Conservation (phyloP, 2,888 invertebrate genomes). For the Pristionchus maxplancki region DNA sequence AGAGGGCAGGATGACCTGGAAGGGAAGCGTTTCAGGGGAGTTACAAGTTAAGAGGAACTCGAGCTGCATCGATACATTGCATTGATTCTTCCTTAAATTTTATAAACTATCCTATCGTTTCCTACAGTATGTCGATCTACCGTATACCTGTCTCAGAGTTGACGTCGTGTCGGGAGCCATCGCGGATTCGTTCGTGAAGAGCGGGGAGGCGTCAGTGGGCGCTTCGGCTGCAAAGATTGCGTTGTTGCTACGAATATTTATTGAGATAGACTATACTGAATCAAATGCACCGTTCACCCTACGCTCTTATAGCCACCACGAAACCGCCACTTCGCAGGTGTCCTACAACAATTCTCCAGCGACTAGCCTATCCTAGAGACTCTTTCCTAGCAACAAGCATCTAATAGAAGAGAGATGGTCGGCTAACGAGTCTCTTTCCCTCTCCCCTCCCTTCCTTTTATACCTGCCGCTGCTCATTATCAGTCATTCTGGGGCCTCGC, state of each 20-base stretch:
- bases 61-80: too few species aligned
- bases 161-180: constrained; percentile 48
- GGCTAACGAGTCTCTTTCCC: neutral
- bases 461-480: constrained; percentile 35
- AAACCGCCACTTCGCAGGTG: neutral
- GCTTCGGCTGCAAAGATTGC: constrained; percentile 20
- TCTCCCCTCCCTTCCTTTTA: constrained; percentile 14
- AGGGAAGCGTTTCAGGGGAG: neutral
- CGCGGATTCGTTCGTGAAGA: neutral
- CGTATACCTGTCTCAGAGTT: constrained; percentile 19
- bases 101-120: too few species aligned
- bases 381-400: neutral
- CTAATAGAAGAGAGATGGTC: neutral
- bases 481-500: constrained; percentile 39
- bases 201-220: neutral
- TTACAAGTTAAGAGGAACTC: neutral
- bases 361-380: neutral
- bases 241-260: neutral
- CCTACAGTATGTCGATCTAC: neutral
- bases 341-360: neutral
- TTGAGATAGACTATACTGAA: too few species aligned
- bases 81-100: too few species aligned
- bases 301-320: neutral
- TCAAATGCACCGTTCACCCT: neutral
- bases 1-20: constrained; percentile 1